These are phyloP conservation scores for Stenopsyche tienmushanensis DNA, from an alignment of 1,140 invertebrate genomes.

Conservation along the genomic window DNA sequence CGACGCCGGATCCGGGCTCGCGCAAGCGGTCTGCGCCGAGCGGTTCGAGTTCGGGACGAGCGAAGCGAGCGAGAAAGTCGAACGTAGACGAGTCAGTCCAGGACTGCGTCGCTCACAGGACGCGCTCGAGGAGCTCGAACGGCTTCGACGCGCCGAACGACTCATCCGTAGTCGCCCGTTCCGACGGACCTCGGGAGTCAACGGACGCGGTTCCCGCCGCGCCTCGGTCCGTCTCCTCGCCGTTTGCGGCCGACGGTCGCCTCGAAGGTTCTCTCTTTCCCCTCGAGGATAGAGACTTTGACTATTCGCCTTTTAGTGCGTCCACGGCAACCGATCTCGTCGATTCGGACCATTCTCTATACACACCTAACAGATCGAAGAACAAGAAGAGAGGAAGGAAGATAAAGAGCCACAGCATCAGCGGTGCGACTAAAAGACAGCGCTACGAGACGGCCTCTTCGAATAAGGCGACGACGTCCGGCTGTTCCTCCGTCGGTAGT, in stretches of 20 bases:
- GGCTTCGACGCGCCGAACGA: not conserved
- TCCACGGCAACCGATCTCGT: conserved; percentile 53
- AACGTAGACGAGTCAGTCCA: conserved; percentile 35
- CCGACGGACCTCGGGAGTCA: conserved; percentile 21
- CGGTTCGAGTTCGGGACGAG: conserved; percentile 5
- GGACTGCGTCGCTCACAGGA: conserved; percentile 19
- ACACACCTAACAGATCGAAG: conserved; percentile 51
- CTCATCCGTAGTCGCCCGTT: conserved; percentile 47
- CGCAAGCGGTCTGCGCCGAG: conserved; percentile 10
- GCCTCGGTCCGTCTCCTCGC: conserved; percentile 48
- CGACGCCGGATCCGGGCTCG: not conserved
- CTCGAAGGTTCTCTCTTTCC: conserved; percentile 51
- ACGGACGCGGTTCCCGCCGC: conserved; percentile 43
- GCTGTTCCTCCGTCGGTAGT: not conserved
- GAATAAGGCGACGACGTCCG: not conserved
- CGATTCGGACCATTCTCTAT: conserved; percentile 55
- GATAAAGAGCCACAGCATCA: not conserved
- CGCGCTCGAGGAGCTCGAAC: conserved; percentile 1
- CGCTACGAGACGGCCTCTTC: not conserved
- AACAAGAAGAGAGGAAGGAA: conserved; percentile 47
- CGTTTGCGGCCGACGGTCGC: conserved; percentile 35
- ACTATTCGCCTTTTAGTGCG: conserved; percentile 56
- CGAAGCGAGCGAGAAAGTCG: conserved; percentile 1
- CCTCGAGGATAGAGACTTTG: conserved; percentile 54
- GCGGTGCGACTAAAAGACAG: conserved; percentile 1